phyloP scores from a whole-genome alignment of 2,888 invertebrate species.

The Rhamphomyia laevipes region DNA sequence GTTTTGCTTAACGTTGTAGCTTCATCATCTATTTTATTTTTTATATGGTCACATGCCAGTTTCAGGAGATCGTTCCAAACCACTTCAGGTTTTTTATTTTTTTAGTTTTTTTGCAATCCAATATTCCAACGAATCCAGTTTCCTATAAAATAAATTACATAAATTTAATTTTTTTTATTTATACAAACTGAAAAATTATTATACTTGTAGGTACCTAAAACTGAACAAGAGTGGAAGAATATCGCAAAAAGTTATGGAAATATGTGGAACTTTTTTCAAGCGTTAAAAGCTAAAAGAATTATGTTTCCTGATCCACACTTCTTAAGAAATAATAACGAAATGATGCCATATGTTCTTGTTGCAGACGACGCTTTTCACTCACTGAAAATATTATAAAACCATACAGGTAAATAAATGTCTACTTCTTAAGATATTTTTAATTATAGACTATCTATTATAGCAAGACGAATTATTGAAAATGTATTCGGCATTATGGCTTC shows the following conservation, averaged over 20 bases:
- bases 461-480: not conserved
- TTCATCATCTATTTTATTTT: too few relatives aligned
- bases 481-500: not conserved
- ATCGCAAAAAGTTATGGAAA: conserved; percentile 3
- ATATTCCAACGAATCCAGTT: too few relatives aligned
- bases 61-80: too few relatives aligned
- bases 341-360: conserved; percentile 10
- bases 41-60: too few relatives aligned
- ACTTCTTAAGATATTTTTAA: not conserved
- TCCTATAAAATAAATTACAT: too few relatives aligned
- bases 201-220: conserved; percentile 5
- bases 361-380: conserved; percentile 11
- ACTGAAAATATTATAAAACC: conserved; percentile 10
- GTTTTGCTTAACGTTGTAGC: too few relatives aligned
- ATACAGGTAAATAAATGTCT: not conserved
- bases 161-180: too few relatives aligned
- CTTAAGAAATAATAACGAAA: conserved; percentile 4
- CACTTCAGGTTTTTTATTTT: too few relatives aligned
- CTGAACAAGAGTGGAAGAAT: conserved; percentile 4
- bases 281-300: conserved; percentile 5
- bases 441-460: not conserved
- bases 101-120: too few relatives aligned
- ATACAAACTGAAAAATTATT: too few relatives aligned
- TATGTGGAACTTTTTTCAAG: conserved; percentile 8
- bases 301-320: conserved; percentile 8